Evolutionary conservation across 1,140 invertebrate genomes (phyloP).

Genomic region (Listronotus oregonensis): DNA sequence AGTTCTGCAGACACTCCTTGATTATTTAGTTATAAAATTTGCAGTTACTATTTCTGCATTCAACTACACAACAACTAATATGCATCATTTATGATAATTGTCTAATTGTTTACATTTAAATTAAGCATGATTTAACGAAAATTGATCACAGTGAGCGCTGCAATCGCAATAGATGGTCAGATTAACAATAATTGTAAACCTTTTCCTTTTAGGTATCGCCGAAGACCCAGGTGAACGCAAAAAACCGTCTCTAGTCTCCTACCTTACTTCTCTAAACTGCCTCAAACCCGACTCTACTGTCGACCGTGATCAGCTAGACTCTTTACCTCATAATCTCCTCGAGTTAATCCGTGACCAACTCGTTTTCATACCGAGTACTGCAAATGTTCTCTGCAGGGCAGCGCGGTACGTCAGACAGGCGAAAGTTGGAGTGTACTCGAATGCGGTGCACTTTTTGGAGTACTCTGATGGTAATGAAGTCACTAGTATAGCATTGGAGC

Average conservation of each 20-base stretch:
- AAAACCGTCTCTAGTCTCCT: conserved; percentile 63
- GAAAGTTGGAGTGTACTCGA: conserved; percentile 50
- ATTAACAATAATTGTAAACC: too few species aligned
- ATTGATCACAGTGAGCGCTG: too few species aligned
- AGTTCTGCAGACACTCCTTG: too few species aligned
- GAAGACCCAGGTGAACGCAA: conserved; percentile 81
- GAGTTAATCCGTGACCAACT: conserved; percentile 82
- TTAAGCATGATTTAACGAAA: too few species aligned
- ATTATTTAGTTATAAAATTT: too few species aligned
- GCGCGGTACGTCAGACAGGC: conserved; percentile 59
- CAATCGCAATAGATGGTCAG: too few species aligned
- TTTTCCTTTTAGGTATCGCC: conserved; percentile 59
- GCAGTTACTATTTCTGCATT: too few species aligned
- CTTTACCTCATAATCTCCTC: conserved; percentile 69
- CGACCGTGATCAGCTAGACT: conserved; percentile 59
- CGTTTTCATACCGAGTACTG: conserved; percentile 73
- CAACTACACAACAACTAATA: too few species aligned
- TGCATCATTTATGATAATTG: too few species aligned
- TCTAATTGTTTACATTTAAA: too few species aligned
- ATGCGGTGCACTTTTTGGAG: conserved; percentile 74
- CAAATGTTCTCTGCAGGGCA: conserved; percentile 72
- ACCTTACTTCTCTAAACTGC: conserved; percentile 43
- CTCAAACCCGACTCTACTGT: conserved; percentile 46
- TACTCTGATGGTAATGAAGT: conserved; percentile 76
- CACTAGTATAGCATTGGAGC: conserved; percentile 61